Evolutionary conservation across 2,797 vertebrate genomes (phyloP).

Genomic region (Staurois parvus): DNA sequence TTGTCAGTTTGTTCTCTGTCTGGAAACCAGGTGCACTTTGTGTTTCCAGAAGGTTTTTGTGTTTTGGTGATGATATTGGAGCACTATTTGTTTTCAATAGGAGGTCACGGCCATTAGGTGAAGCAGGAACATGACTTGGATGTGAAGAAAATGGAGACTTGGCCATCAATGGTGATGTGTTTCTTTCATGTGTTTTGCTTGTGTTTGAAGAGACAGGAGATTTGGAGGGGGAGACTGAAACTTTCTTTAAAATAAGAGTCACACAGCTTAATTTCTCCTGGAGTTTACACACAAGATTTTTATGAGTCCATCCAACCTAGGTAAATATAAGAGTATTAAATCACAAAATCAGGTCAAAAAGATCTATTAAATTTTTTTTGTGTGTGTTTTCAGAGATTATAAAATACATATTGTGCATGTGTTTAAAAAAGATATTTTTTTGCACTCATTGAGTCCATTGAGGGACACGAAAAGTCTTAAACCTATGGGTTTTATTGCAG

Average conservation of each 20-base stretch:
- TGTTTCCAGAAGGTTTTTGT: not conserved
- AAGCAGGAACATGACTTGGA: not conserved
- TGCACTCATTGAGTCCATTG: too few species aligned
- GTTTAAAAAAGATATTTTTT: too few species aligned
- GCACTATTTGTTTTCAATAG: not conserved
- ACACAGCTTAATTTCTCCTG: slow-evolving; percentile 78
- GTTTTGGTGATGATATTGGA: not conserved
- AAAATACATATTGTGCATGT: too few species aligned
- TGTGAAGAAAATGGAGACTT: too few species aligned
- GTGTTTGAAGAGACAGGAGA: fast-evolving
- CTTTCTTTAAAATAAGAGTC: slow-evolving; percentile 88
- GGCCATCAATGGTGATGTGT: not conserved
- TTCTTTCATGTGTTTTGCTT: not conserved
- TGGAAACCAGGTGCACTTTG: not conserved
- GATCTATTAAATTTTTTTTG: too few species aligned
- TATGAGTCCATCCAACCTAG: slow-evolving; percentile 91
- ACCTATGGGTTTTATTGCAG: too few species aligned
- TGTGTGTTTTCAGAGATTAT: too few species aligned
- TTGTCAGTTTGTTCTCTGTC: not conserved
- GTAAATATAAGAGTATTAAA: not conserved
- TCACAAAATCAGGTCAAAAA: not conserved
- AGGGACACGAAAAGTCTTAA: too few species aligned
- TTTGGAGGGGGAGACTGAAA: slow-evolving; percentile 65
- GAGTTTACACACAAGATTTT: slow-evolving; percentile 84
- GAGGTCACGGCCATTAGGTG: not conserved